Base-by-base conservation (phyloP, 2,888 invertebrate species). In the Emmelina monodactyla region DNA sequence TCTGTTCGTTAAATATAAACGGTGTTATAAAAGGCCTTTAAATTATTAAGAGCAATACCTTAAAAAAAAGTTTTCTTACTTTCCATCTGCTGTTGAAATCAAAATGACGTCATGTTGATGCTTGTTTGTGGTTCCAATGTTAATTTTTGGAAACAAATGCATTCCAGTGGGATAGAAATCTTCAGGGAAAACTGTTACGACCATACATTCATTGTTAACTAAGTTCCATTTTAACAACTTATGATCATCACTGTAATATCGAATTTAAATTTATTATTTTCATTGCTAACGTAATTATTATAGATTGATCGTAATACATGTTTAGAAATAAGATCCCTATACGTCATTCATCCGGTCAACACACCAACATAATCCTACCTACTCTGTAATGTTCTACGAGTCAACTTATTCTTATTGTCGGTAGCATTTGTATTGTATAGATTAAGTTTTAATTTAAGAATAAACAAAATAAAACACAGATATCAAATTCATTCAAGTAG, bases 141-240 rank as follows among this genome's bases (percentile, higher is more conserved):
- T 82, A 10, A 85, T 75, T 51, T 90, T 86, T 0, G 92, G 91
- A 57, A 92, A 86, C 83, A 94, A 91, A 62, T 97, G 92, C 83
- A 98, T 86, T 48, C 92, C 91, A 1, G 92, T 94, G 1, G 97
- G 94, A 67, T 85, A 91, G 46, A 95, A 86, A 48, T 94, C 94
- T 34, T 87, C 85, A 0, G 91, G 85, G 43, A 97, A 85, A 45
- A 91, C 90, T 19, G 90, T 83, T 5, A 97, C 76, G 46, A 87
- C 85, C 37, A 85, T 84, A 0, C 91, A 87, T 62, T 92, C 93
- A 44, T 87, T 87, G 40, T 84, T 88, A 2, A 89, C 85, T 12
- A 94, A 82, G 61, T 91, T 94, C 97, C 97, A 97, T 62, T 90
- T 89, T 35, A 93, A 75, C 33, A 97, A 82, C 54, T 88, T 85